A percentile compares a stretch with the other conserved stretches of the same genome.
phyloP scores from a whole-genome alignment of 2,113 vertebrate genomes.

The Rallus limicola region DNA sequence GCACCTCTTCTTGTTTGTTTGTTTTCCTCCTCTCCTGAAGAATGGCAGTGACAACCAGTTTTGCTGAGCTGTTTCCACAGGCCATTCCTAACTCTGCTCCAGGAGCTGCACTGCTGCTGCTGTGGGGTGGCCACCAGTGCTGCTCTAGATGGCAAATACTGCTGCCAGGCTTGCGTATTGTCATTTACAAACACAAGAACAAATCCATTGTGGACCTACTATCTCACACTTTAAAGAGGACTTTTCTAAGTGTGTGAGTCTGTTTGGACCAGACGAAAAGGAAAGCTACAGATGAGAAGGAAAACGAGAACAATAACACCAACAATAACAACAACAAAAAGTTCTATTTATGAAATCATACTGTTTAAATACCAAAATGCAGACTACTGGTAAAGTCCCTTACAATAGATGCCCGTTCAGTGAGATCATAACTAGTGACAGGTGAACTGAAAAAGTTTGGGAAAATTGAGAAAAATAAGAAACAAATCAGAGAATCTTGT shows the following conservation, averaged over 20 bases:
- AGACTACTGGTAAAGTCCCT: slow-evolving; percentile 22
- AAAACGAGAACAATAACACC: slow-evolving; percentile 10
- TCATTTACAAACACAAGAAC: slow-evolving; percentile 25
- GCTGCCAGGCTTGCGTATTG: background rate
- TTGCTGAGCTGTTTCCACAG: background rate
- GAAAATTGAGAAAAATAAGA: background rate
- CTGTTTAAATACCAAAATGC: background rate
- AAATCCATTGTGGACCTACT: slow-evolving; percentile 30
- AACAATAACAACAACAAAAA: background rate
- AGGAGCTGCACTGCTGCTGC: background rate
- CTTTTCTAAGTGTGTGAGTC: slow-evolving; percentile 4
- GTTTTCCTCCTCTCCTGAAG: background rate
- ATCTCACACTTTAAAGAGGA: background rate
- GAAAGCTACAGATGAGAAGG: slow-evolving; percentile 27
- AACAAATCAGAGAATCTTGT: background rate
- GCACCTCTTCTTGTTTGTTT: background rate
- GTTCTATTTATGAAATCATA: slow-evolving; percentile 41
- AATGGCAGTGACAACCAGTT: background rate
- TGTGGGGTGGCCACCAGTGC: background rate
- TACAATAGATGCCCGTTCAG: slow-evolving; percentile 1
- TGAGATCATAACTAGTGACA: slow-evolving; percentile 15
- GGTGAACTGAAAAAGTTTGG: background rate
- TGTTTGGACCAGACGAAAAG: slow-evolving; percentile 49
- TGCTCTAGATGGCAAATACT: background rate
- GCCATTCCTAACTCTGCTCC: background rate